Evolutionary conservation across 1,140 invertebrate genomes (phyloP).

Genomic region (Oreohelix idahoensis): DNA sequence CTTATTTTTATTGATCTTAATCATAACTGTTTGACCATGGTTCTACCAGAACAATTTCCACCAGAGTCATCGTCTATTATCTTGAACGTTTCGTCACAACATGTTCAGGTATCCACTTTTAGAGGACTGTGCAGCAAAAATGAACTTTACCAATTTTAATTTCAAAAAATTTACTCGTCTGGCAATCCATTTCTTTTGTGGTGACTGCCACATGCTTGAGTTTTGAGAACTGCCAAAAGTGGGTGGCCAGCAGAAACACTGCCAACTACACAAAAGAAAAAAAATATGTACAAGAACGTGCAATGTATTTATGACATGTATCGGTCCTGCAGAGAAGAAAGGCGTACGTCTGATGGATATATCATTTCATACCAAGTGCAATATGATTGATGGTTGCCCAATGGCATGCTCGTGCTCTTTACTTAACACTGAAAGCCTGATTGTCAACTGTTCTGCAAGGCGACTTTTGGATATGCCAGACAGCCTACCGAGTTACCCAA

Average conservation of each 20-base stretch:
- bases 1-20: slow-evolving; percentile 33
- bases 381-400: slow-evolving; percentile 37
- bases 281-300: slow-evolving; percentile 28
- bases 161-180: slow-evolving; percentile 15
- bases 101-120: slow-evolving; percentile 36
- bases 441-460: slow-evolving; percentile 37
- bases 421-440: slow-evolving; percentile 7
- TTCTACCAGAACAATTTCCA: slow-evolving; percentile 37
- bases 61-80: not conserved
- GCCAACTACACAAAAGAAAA: not conserved
- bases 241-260: not conserved
- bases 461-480: slow-evolving; percentile 33
- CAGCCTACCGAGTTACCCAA: slow-evolving; percentile 19
- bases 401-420: slow-evolving; percentile 28
- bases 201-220: slow-evolving; percentile 43
- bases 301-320: slow-evolving; percentile 15
- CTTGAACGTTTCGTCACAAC: slow-evolving; percentile 41
- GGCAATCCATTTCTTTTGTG: slow-evolving; percentile 46
- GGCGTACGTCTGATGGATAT: not conserved
- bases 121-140: slow-evolving; percentile 29
- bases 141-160: slow-evolving; percentile 20
- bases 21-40: slow-evolving; percentile 27
- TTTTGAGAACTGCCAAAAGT: slow-evolving; percentile 41
- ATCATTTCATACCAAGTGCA: slow-evolving; percentile 27
- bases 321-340: slow-evolving; percentile 3